Base-by-base conservation (phyloP, 2,113 vertebrate species). In the Nestor notabilis region DNA sequence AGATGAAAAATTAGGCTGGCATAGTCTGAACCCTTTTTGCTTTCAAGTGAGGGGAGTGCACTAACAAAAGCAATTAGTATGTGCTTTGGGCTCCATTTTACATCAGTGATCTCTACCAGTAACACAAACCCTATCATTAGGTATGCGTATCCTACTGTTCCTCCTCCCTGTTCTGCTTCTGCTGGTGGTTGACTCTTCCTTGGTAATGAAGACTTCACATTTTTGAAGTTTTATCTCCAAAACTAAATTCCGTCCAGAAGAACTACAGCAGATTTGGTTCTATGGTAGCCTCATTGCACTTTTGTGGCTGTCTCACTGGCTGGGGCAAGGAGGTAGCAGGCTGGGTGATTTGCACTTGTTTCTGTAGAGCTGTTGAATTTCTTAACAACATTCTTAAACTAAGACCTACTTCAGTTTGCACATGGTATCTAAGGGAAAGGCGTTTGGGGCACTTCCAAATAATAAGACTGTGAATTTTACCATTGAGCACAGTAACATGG, bases 361-460 rank as follows among this genome's bases (percentile, higher is more conserved):
- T 84, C 75, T 78, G 66, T 70, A 93, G 78, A 82, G 44, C 52
- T 56, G 9, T 83, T 92, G 63, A 28, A 90, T 92, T 90, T 90
- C 80, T 83, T 88, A 83, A 78, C 37, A 77, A 47, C 72, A 46
- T 88, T 80, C 39, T 71, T 89, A 50, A 93, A 70, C 55, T 87
- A 72, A 85, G 77, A 66, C 92, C 77, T 76, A 81, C 82, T 91
- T 90, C 47, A 75, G 11, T 85, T 93, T 70, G 69, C 50, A 95
- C 8, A 5, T 44, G 69, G 31, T 87, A 56, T 83, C 55, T 76
- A 71, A 83, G 20, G 58, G 47, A 78, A 83, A 92, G 68, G 71
- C 28, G 41, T 84, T 49, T 85, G 70, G 52, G 78, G n/a, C 39
- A 68, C 83, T 81, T 94, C 65, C 66, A 79, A 49, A 75, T 66